Evolutionary conservation across 1,140 invertebrate genomes (phyloP), one percentile per base, ranked within the genome.

Genomic region (Lordiphosa clarofinis): DNA sequence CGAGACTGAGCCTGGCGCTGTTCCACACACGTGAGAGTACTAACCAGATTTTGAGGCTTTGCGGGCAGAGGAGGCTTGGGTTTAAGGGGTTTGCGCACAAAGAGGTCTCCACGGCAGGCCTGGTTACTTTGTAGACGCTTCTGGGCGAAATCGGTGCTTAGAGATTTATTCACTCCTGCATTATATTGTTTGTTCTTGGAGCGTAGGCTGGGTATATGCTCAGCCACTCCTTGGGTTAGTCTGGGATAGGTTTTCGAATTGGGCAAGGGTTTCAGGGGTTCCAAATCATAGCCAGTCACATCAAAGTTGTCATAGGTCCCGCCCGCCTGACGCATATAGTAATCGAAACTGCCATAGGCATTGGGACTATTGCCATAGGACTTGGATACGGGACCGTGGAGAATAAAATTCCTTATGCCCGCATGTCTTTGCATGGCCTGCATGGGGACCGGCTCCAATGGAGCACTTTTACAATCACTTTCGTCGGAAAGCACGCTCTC

Each of bases 401-500:
- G 48, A 35, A 89, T 82, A 39, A 89, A 87, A 52, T 88, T 88
- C 1, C 86, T 61, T 52, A 88, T 86, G 56, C 86, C 82, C 33
- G 76, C 74, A 50, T 89, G 86, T 1, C 84, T 71, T 40, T 88
- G 71, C 65, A 79, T 59, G 1, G 62, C 49, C 4, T 67, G 62
- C n/a, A 67, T 7, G 0, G 61, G 67, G 0, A 94, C 81, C 88
- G 93, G 92, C 88, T 94, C 94, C 19, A 95, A 84, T 0, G 94
- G 94, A 1, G 94, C 94, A 37, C 93, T 94, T 86, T 94, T 94
- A 8, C 94, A 94, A 73, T 94, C 93, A 1, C 94, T 94, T 53
- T 95, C 94, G 87, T 95, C 94, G 0, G 94, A 95, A 3, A 95
- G 76, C 31, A 96, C 92, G 68, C 94, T 95, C 79, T 95, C 94